These are phyloP conservation scores for Gyps fulvus DNA, from an alignment of 2,113 vertebrate genomes.

Conservation along the genomic window DNA sequence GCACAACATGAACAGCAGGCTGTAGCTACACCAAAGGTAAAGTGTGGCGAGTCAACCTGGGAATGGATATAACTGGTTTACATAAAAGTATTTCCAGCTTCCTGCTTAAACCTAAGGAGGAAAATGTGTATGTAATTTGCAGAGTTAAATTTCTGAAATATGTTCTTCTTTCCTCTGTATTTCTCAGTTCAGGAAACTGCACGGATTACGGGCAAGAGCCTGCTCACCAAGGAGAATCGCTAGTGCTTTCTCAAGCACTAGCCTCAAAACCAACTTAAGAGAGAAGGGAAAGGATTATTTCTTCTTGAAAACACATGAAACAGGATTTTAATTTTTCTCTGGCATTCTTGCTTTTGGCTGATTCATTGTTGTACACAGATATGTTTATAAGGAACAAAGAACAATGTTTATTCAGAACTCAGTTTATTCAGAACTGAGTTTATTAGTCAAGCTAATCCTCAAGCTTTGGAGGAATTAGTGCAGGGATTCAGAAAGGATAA, in stretches of 20 bases:
- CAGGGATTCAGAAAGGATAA: neutral
- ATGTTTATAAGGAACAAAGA: neutral
- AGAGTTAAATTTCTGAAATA: neutral
- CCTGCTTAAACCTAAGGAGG: neutral
- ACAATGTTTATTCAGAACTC: neutral
- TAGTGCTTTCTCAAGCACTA: neutral
- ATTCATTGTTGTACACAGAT: neutral
- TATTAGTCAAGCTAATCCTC: slow-evolving; percentile 9
- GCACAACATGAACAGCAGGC: fast-evolving
- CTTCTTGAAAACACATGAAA: slow-evolving; percentile 11
- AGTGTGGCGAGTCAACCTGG: neutral
- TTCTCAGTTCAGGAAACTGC: neutral
- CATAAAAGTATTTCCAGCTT: neutral
- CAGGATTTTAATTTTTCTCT: neutral
- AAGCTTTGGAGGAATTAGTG: neutral
- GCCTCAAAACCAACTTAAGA: neutral
- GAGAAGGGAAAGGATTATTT: neutral
- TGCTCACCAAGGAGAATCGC: neutral
- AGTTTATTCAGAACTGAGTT: slow-evolving; percentile 17
- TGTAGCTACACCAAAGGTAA: neutral
- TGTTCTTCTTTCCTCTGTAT: neutral
- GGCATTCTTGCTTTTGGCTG: slow-evolving; percentile 18
- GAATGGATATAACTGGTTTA: neutral
- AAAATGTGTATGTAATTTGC: neutral
- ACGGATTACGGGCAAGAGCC: neutral